These are phyloP conservation scores for Euphydryas editha DNA, from an alignment of 2,888 invertebrate genomes.

Conservation along the genomic window DNA sequence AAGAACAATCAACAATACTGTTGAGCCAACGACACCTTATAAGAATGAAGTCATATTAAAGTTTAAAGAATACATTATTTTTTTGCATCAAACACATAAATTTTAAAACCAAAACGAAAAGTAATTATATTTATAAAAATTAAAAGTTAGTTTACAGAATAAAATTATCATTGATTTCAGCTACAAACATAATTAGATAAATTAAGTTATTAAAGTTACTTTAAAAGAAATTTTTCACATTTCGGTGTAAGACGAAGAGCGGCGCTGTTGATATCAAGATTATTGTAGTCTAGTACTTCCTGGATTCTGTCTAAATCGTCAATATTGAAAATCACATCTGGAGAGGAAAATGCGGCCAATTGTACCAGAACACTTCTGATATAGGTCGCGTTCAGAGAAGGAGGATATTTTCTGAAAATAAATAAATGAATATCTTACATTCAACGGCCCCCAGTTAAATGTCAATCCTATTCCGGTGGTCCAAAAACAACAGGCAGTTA, in stretches of 20 bases:
- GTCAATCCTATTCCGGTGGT: too few relatives aligned
- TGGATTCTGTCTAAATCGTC: conserved; percentile 54
- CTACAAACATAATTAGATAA: too few relatives aligned
- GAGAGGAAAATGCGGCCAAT: conserved; percentile 59
- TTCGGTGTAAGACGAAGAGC: conserved; percentile 50
- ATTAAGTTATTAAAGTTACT: conserved; percentile 44
- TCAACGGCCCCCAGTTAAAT: not conserved
- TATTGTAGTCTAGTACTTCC: conserved; percentile 54
- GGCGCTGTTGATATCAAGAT: conserved; percentile 52
- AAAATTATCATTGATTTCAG: too few relatives aligned
- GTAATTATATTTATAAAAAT: too few relatives aligned
- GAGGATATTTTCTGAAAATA: conserved; percentile 56
- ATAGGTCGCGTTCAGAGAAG: conserved; percentile 48
- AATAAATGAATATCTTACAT: too few relatives aligned
- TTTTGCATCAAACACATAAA: too few relatives aligned
- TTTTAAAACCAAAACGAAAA: too few relatives aligned
- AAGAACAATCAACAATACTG: conserved; percentile 58
- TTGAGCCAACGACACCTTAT: conserved; percentile 74
- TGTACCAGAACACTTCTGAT: conserved; percentile 51
- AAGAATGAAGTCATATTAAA: not conserved
- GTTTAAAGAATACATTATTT: too few relatives aligned
- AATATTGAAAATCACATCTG: conserved; percentile 50
- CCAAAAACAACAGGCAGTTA: too few relatives aligned
- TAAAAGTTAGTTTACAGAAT: too few relatives aligned
- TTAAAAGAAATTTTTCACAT: conserved; percentile 61